Percentiles rank a stretch among this genome's conserved stretches.
Evolutionary conservation across 64 coral and sea anemone species (phyloP).

Genomic region (Montipora foliosa): DNA sequence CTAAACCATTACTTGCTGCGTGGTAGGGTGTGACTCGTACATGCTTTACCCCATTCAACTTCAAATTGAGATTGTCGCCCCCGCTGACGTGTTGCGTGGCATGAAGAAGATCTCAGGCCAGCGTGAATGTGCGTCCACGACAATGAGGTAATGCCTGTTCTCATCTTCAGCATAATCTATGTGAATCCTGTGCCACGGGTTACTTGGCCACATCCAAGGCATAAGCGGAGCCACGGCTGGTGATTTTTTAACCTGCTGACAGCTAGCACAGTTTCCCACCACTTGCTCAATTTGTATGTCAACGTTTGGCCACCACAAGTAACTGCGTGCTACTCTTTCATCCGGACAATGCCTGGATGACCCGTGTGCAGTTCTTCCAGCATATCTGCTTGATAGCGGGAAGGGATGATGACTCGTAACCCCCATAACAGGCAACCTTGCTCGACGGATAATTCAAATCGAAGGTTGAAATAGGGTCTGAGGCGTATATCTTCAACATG

Average conservation of each 20-base stretch:
- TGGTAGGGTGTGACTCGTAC: not conserved
- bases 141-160: constrained; percentile 7
- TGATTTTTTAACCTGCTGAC: constrained; percentile 47
- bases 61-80: not conserved
- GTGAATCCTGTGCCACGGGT: too few relatives aligned
- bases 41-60: constrained; percentile 43
- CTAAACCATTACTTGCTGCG: constrained; percentile 33
- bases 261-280: constrained; percentile 16
- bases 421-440: too few relatives aligned
- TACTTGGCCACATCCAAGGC: not conserved
- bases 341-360: too few relatives aligned
- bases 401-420: too few relatives aligned
- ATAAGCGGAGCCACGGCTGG: constrained; percentile 34
- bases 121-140: constrained; percentile 17
- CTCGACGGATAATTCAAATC: too few relatives aligned
- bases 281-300: not conserved
- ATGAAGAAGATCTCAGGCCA: constrained; percentile 22
- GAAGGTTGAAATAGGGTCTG: too few relatives aligned
- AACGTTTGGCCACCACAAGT: too few relatives aligned
- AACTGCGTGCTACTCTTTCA: too few relatives aligned
- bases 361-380: too few relatives aligned
- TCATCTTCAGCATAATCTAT: not conserved
- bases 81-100: not conserved
- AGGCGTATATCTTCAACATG: too few relatives aligned
- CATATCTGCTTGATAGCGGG: too few relatives aligned